Evolutionary conservation across 2,888 invertebrate species (phyloP).

Genomic region (Pardosa pseudoannulata): DNA sequence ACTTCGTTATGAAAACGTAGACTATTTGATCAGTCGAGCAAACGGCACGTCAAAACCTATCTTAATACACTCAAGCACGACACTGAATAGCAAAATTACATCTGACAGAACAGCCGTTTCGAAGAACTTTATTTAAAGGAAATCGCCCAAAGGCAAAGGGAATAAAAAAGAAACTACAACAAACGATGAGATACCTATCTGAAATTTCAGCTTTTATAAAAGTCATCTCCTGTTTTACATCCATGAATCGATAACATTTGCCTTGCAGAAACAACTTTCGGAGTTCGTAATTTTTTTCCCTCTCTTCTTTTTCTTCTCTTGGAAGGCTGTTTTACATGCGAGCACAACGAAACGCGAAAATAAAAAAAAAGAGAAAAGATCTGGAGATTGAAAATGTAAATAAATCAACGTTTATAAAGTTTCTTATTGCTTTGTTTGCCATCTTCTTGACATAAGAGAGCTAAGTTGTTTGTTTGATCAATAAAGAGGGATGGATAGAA

Average conservation of each 20-base stretch:
- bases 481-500: not conserved
- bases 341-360: not conserved
- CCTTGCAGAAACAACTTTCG: not conserved
- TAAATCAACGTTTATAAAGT: constrained; percentile 5
- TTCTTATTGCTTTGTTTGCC: not conserved
- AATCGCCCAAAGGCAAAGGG: too few relatives aligned
- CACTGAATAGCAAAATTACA: too few relatives aligned
- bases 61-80: too few relatives aligned
- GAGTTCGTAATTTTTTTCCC: not conserved
- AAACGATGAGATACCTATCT: too few relatives aligned
- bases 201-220: not conserved
- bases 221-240: not conserved
- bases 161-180: too few relatives aligned
- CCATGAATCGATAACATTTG: not conserved
- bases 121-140: too few relatives aligned
- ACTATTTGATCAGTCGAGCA: too few relatives aligned
- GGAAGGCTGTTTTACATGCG: not conserved
- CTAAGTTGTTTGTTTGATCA: not conserved
- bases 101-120: too few relatives aligned
- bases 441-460: not conserved
- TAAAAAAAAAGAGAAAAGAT: not conserved
- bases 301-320: too few relatives aligned
- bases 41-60: too few relatives aligned
- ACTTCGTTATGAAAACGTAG: too few relatives aligned
- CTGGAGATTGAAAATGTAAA: not conserved